These are phyloP conservation scores for Carcinoscorpius rotundicauda DNA, from an alignment of 1,140 invertebrate genomes.

Conservation along the genomic window DNA sequence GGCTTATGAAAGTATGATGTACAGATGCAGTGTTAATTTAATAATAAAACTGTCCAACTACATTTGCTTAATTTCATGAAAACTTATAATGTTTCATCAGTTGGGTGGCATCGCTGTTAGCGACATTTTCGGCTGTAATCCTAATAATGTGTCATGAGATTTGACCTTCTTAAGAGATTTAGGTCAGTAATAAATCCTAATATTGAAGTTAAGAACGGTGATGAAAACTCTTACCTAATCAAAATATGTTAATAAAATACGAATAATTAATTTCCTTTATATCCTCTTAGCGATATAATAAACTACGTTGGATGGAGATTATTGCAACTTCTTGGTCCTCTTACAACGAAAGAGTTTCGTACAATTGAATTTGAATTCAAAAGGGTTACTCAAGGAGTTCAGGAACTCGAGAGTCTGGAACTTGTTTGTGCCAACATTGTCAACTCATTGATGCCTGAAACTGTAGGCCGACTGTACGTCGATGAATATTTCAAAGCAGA, in stretches of 20 bases:
- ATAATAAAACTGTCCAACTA: too few species aligned
- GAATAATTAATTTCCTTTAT: not conserved
- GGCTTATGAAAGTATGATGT: too few species aligned
- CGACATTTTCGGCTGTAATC: not conserved
- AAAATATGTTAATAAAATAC: not conserved
- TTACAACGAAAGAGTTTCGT: not conserved
- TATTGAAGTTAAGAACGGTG: too few species aligned
- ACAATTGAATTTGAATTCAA: not conserved
- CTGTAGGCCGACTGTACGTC: conserved; percentile 1
- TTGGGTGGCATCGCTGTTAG: too few species aligned
- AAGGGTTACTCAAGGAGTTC: not conserved
- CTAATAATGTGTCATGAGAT: not conserved
- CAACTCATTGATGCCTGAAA: not conserved
- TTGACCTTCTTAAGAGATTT: not conserved
- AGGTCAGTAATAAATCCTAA: too few species aligned
- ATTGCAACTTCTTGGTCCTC: not conserved
- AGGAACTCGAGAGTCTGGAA: not conserved
- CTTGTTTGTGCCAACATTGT: not conserved
- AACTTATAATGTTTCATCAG: too few species aligned
- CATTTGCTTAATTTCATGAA: too few species aligned
- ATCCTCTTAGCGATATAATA: not conserved
- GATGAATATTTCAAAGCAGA: not conserved
- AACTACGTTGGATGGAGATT: not conserved
- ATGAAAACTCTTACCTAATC: not conserved
- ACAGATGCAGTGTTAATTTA: too few species aligned